A percentile compares a stretch with the other conserved stretches of the same genome.
These are phyloP conservation scores for Gavialis gangeticus DNA, from an alignment of 2,113 vertebrate genomes.

Conservation along the genomic window DNA sequence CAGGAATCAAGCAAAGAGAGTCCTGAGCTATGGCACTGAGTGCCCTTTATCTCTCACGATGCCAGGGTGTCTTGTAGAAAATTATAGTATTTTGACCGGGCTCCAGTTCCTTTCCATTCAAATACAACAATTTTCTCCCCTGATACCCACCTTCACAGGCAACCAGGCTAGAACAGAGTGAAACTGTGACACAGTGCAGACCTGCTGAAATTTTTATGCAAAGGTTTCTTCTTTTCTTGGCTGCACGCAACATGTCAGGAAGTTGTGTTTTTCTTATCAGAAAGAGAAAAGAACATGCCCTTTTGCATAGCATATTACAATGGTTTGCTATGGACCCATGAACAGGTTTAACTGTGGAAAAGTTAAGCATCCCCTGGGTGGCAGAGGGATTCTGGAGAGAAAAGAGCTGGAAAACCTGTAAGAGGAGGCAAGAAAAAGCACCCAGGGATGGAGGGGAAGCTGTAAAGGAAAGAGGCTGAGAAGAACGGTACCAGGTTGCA, in stretches of 20 bases:
- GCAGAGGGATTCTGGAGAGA: background rate
- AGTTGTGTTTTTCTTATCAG: no score
- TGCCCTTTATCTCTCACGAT: background rate
- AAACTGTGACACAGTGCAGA: background rate
- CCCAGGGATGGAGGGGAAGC: slow-evolving; percentile 4
- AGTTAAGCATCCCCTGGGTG: slow-evolving; percentile 3
- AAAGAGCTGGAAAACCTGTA: background rate
- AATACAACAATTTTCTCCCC: background rate
- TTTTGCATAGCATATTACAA: no score
- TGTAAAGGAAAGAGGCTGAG: background rate
- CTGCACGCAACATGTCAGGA: no score
- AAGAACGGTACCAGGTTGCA: background rate
- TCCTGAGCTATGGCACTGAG: background rate
- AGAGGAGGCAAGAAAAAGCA: slow-evolving; percentile 34
- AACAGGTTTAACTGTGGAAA: no score
- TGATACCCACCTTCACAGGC: background rate
- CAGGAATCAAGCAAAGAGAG: background rate
- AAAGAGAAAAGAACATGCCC: no score
- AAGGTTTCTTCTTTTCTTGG: no score
- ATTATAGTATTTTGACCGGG: background rate
- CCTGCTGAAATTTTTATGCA: background rate
- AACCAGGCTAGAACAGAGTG: background rate
- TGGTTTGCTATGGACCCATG: no score
- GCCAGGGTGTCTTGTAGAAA: background rate
- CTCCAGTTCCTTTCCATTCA: background rate